phyloP scores from a whole-genome alignment of 2,113 vertebrate species.

The Phalacrocorax pelagicus region DNA sequence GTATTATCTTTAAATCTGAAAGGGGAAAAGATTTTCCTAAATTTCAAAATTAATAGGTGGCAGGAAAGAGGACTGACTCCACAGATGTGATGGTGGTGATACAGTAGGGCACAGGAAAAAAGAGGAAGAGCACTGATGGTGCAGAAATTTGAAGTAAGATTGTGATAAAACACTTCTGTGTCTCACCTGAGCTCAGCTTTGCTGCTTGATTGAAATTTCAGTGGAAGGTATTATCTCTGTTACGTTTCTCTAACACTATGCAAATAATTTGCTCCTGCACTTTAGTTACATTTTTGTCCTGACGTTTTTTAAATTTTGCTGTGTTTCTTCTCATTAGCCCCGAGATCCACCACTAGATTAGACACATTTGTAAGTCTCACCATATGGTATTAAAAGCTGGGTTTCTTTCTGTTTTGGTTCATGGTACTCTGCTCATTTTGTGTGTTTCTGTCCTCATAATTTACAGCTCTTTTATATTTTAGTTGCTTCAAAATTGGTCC shows the following conservation, averaged over 20 bases:
- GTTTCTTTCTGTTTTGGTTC: not conserved
- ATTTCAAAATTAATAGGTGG: not conserved
- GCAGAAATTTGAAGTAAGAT: not conserved
- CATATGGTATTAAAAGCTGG: not conserved
- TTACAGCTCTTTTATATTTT: not conserved
- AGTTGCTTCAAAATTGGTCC: not conserved
- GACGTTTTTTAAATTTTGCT: not conserved
- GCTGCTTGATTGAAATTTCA: not conserved
- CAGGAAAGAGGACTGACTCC: not conserved
- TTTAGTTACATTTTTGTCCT: not conserved
- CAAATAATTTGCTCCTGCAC: not conserved
- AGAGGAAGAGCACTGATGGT: not conserved
- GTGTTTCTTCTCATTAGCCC: not conserved
- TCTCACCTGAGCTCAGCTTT: not conserved
- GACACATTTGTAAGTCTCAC: not conserved
- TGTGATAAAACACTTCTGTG: not conserved
- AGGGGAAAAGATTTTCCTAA: not conserved
- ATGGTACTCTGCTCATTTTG: not conserved
- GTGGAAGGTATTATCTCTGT: not conserved
- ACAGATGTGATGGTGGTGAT: not conserved
- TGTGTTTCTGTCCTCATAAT: not conserved
- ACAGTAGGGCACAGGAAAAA: not conserved
- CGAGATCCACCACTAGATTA: not conserved
- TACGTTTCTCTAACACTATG: not conserved
- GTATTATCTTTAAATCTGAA: not conserved